Conservation (phyloP, 2,113 vertebrate genomes). For the Bucco capensis region DNA sequence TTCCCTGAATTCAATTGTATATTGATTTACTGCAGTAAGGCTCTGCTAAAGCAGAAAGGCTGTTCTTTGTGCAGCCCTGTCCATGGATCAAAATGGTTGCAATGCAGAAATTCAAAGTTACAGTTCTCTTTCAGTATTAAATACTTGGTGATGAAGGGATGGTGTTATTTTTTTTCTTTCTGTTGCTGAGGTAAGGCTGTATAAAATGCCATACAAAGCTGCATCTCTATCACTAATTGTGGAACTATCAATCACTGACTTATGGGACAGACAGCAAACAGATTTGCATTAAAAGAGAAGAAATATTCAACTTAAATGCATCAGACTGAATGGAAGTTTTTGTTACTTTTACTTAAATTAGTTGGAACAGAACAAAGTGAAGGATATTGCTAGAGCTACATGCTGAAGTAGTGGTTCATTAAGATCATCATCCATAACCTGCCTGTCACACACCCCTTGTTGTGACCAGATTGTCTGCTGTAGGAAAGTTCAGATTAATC, state of each 20-base stretch:
- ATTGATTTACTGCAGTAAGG: not conserved
- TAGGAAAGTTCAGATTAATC: constrained; percentile 21
- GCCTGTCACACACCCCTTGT: not conserved
- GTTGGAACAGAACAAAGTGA: not conserved
- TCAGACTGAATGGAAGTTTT: not conserved
- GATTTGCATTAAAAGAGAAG: not conserved
- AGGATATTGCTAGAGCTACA: not conserved
- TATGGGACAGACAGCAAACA: not conserved
- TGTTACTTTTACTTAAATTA: not conserved
- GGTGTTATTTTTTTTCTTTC: not conserved
- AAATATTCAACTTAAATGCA: not conserved
- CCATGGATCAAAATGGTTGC: not conserved
- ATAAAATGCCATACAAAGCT: not conserved
- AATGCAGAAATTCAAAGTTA: not conserved
- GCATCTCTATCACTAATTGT: not conserved
- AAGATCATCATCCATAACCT: constrained; percentile 24
- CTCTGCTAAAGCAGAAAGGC: not conserved
- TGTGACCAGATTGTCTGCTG: constrained; percentile 7
- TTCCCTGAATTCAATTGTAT: not conserved
- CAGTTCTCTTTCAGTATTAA: not conserved
- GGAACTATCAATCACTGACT: not conserved
- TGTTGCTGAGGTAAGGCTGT: not conserved
- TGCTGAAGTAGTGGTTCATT: not conserved
- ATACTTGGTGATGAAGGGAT: not conserved
- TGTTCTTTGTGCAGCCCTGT: not conserved